Evolutionary conservation across 2,888 invertebrate species (phyloP), one percentile per base, ranked within the genome.

Genomic region (Rhagophthalmus giganteus): DNA sequence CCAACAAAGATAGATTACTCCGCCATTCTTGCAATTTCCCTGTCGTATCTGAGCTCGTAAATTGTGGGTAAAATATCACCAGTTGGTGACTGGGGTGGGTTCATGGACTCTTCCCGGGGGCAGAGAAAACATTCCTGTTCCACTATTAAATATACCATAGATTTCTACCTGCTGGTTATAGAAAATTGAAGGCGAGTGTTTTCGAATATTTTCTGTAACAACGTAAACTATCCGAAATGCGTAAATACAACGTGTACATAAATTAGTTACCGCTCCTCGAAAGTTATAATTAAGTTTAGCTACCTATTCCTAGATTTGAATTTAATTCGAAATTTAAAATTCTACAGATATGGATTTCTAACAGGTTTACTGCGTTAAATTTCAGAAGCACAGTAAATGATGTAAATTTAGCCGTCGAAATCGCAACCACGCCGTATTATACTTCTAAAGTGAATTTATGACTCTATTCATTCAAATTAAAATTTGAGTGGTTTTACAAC

Each of bases 21-120:
- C 86, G 85, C 86, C 88, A 88, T 88, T 88, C 88, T 88, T 88
- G 88, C 88, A 88, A 88, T 88, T 88, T 88, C 87, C 87, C 88
- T 88, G 88, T 88, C 88, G 88, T 88, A 88, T 87, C 87, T 87
- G 84, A 81, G 85, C 83, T 84, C 87, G 85, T 88, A 88, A 87
- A 88, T 87, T 85, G 83, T 79, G 80, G 77, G 85, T 87, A 87
- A 88, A 85, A 86, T 87, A 88, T 87, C 82, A 83, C 79, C 78
- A 74, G 78, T 71, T 69, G 69, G 71, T 66, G 70, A 68, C 63
- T 63, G 61, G 65, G 65, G 64, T 61, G 64, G 62, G 54, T 54
- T 54, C 49, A 48, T 54, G 54, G 49, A 54, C 54, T 54, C 54
- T 40, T 54, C 49, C 37, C 54, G 40, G 53, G 49, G 54, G 45